phyloP scores from a whole-genome alignment of 1,140 invertebrate genomes.

The Brachionus angularis region DNA sequence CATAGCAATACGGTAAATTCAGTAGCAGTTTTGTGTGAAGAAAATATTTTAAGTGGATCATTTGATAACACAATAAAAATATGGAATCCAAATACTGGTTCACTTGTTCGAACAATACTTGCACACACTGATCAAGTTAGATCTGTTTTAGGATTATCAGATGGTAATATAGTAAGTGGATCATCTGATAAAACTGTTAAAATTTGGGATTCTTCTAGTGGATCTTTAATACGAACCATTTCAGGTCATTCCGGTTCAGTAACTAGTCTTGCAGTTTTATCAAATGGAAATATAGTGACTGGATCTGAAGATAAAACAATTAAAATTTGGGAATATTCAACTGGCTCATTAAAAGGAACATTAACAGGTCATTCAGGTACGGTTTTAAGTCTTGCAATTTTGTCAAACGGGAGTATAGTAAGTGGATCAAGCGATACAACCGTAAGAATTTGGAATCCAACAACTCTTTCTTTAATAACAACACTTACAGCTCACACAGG shows the following conservation, averaged over 20 bases:
- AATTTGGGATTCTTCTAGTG: conserved; percentile 62
- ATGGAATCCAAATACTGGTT: conserved; percentile 53
- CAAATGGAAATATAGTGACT: conserved; percentile 99
- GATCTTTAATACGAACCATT: conserved; percentile 76
- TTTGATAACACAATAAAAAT: conserved; percentile 96
- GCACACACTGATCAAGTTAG: conserved; percentile 97
- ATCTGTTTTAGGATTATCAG: conserved; percentile 96
- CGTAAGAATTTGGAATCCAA: conserved; percentile 70
- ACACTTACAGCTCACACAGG: conserved; percentile 93
- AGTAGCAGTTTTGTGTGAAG: conserved; percentile 90
- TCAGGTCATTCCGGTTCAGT: conserved; percentile 99
- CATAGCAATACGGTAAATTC: conserved; percentile 98
- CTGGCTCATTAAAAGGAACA: conserved; percentile 82
- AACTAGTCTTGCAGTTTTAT: conserved; percentile 92
- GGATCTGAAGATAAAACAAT: conserved; percentile 99
- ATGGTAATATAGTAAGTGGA: conserved; percentile 94
- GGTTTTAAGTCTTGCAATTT: conserved; percentile 98
- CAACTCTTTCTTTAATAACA: conserved; percentile 58
- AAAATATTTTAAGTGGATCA: conserved; percentile 97
- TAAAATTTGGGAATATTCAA: conserved; percentile 99
- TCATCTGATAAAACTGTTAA: conserved; percentile 87
- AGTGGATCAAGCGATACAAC: conserved; percentile 98
- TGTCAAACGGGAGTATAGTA: conserved; percentile 97
- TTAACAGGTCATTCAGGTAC: conserved; percentile 96
- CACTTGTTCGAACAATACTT: conserved; percentile 70